Evolutionary conservation across 2,888 invertebrate species (phyloP), one percentile per base, ranked within the genome.

Genomic region (Lasioglossum zephyrum): DNA sequence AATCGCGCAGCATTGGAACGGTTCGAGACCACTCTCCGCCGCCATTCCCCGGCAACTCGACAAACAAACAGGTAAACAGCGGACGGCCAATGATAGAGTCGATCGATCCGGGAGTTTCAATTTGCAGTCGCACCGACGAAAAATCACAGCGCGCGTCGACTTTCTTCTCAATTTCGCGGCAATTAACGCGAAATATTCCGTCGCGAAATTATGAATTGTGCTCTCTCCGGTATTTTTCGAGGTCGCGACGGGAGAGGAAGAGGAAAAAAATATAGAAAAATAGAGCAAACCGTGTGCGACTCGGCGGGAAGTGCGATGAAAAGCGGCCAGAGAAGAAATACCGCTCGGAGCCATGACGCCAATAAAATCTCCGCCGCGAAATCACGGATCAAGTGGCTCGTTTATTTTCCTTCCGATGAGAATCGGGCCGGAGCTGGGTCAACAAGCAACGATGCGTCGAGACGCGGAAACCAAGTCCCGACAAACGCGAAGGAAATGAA

Each of bases 391-490:
- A 81, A 87, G 87, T 80, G 84, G 85, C 89, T 89, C 91, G 91
- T 91, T 91, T 91, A 89, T 91, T 90, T 91, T 87, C 83, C 88
- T 77, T 77, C 82, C 88, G 88, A 87, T 89, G 88, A 88, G 89
- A 87, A 90, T 88, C 84, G 89, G 84, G 83, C 82, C 66, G 79
- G 91, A 82, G 85, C 83, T 66, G 79, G 91, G 84, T 90, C 89
- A 90, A 90, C 91, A 87, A 88, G 86, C 84, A 63, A 82, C 82
- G 86, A 82, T 72, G 85, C 83, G 70, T 57, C 44, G 82, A 72
- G 44, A 70, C 72, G 31, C 60, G 87, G 77, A 81, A 78, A 80
- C 63, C 53, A 26, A 60, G 26, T 1, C 60, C 36, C 85, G 82
- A 76, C 82, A 81, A 86, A 88, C 83, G 87, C 80, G 85, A 72